Percentiles rank a stretch among this genome's conserved stretches.
Evolutionary conservation across 2,888 invertebrate genomes (phyloP).

Genomic region (Dynastes tityus): DNA sequence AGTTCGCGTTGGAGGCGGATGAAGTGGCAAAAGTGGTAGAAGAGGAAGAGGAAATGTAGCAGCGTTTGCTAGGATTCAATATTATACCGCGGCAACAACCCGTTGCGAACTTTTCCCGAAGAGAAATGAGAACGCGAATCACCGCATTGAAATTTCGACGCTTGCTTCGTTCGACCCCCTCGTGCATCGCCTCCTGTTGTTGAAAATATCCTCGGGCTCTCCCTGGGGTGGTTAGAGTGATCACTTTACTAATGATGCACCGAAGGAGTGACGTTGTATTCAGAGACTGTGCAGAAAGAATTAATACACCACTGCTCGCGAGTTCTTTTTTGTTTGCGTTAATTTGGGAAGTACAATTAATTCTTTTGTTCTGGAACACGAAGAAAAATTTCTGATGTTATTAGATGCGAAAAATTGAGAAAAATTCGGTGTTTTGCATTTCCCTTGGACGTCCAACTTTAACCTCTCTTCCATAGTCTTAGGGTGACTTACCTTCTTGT

Average conservation of each 20-base stretch:
- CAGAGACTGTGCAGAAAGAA: neutral
- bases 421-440: no score
- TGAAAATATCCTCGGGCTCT: constrained; percentile 27
- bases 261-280: neutral
- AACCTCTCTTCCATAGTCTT: no score
- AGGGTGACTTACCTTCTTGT: no score
- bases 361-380: no score
- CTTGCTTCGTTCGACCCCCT: constrained; percentile 6
- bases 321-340: no score
- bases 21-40: constrained; percentile 7
- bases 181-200: neutral
- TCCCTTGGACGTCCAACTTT: no score
- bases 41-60: neutral
- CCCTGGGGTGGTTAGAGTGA: constrained; percentile 15
- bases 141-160: constrained; percentile 22
- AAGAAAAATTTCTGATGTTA: no score
- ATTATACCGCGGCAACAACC: constrained; percentile 15
- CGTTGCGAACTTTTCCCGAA: constrained; percentile 22
- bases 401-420: no score
- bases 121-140: constrained; percentile 14
- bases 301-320: no score
- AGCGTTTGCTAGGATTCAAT: constrained; percentile 9
- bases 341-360: no score
- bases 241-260: constrained; percentile 27
- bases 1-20: neutral